Percentiles rank a stretch among this genome's conserved stretches.
These are phyloP conservation scores for Desoria tigrina DNA, from an alignment of 2,888 invertebrate genomes.

Conservation along the genomic window DNA sequence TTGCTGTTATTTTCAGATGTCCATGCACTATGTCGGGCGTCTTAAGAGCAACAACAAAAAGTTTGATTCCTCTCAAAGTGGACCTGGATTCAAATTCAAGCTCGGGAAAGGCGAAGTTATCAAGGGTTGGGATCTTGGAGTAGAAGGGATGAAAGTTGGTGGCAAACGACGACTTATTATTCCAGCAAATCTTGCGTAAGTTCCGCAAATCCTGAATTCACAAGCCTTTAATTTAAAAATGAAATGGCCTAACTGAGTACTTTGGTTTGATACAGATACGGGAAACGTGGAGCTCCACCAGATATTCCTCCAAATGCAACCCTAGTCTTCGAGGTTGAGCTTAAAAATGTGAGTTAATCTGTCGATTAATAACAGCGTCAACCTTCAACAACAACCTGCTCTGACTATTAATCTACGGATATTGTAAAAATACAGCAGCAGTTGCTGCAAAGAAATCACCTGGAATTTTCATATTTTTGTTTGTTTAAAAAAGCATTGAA, in stretches of 20 bases:
- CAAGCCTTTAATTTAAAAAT: too few relatives aligned
- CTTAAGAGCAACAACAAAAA: slow-evolving; percentile 79
- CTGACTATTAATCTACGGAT: too few relatives aligned
- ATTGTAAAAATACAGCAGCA: too few relatives aligned
- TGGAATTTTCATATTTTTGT: too few relatives aligned
- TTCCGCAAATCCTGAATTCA: slow-evolving; percentile 52
- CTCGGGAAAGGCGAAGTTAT: slow-evolving; percentile 85
- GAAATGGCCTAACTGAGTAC: slow-evolving; percentile 15
- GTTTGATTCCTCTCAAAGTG: slow-evolving; percentile 73
- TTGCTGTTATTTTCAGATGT: slow-evolving; percentile 55
- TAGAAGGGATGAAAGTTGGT: slow-evolving; percentile 91
- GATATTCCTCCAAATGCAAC: slow-evolving; percentile 85
- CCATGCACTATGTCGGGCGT: slow-evolving; percentile 82
- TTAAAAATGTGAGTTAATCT: slow-evolving; percentile 72
- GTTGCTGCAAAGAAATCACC: too few relatives aligned
- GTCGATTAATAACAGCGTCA: too few relatives aligned
- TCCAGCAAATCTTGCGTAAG: slow-evolving; percentile 84
- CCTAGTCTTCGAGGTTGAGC: slow-evolving; percentile 84
- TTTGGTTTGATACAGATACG: slow-evolving; percentile 48
- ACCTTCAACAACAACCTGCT: too few relatives aligned
- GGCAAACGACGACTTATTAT: slow-evolving; percentile 83
- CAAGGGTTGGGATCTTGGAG: slow-evolving; percentile 85
- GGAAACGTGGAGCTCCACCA: slow-evolving; percentile 67
- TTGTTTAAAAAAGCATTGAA: too few relatives aligned
- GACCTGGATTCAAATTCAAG: slow-evolving; percentile 75